Base-by-base conservation (phyloP, 1,140 invertebrate species). In the Drosophila busckii region DNA sequence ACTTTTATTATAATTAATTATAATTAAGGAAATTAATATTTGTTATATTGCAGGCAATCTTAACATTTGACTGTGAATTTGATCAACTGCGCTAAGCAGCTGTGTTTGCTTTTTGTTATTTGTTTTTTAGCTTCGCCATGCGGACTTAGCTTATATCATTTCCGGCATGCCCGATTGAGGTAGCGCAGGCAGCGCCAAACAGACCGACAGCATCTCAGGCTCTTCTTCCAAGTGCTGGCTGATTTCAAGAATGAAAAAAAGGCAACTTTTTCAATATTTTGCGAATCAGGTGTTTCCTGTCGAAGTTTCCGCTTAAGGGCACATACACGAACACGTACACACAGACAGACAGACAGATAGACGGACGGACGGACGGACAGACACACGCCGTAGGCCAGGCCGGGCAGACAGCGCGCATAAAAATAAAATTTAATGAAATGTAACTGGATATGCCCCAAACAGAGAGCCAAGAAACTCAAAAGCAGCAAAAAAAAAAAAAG, bases 371-470 rank as follows among this genome's bases (percentile, higher is more conserved):
- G 15, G 8, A 28, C 5, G 16, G 15, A 22, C 5, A 25, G 26
- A 50, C 44, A 28, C 26, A 66, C 44, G 61, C 64, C 61, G 38
- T 32, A 54, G 37, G 62, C 48, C 71, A 38, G 23, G 29, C 50
- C 25, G 12, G 25, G 32, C 71, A 80, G 50, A 73, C 69, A 55
- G 71, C 62, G 75, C 69, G 65, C n/a, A n/a, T 62, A 75, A 69
- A 80, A 82, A 82, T 80, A 82, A 82, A 80, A 82, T 83, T 82
- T 82, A 82, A 82, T 82, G 75, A 82, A 82, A 82, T 82, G 75
- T 82, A 82, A 82, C 75, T 82, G 75, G 73, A 82, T 68, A 75
- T 65, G 48, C 49, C 70, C 42, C 42, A 48, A 40, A 65, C 60
- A 56, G 19, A 41, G 1, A 23, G 7, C 22, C n/a, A 42, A 44